These are phyloP conservation scores for Psettodes erumei DNA, from an alignment of 2,113 vertebrate genomes.

Conservation along the genomic window DNA sequence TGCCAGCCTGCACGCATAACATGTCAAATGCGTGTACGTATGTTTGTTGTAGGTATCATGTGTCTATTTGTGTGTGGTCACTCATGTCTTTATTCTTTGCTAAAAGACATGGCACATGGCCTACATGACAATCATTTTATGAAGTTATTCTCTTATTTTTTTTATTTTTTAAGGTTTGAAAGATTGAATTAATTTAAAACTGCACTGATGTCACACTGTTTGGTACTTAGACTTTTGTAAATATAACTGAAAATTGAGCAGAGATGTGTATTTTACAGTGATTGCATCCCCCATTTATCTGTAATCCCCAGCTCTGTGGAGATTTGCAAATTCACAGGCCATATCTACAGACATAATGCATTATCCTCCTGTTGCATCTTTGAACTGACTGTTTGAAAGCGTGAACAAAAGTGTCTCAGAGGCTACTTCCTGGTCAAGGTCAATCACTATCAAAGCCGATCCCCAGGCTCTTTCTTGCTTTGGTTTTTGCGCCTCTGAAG, in stretches of 20 bases:
- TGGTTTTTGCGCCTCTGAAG: background rate
- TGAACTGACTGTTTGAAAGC: too few relatives aligned
- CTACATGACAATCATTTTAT: constrained; percentile 22
- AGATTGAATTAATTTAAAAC: background rate
- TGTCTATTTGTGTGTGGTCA: constrained; percentile 4
- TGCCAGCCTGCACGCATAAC: background rate
- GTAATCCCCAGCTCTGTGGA: background rate
- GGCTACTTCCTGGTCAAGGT: background rate
- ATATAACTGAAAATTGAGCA: constrained; percentile 4
- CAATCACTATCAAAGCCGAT: background rate
- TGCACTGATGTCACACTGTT: background rate
- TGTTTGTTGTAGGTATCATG: background rate
- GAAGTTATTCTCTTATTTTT: constrained; percentile 22
- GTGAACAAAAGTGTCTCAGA: background rate
- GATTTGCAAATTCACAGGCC: background rate
- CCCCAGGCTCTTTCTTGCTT: background rate
- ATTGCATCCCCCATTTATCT: background rate
- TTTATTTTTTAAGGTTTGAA: constrained; percentile 9
- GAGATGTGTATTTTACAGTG: background rate
- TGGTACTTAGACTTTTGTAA: background rate
- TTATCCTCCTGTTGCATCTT: background rate
- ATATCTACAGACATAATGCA: background rate
- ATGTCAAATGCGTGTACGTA: background rate
- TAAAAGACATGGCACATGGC: constrained; percentile 1
- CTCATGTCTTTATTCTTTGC: constrained; percentile 5